These are phyloP conservation scores for Vicugna pacos DNA, from an alignment of 2,113 vertebrate species.

Conservation along the genomic window DNA sequence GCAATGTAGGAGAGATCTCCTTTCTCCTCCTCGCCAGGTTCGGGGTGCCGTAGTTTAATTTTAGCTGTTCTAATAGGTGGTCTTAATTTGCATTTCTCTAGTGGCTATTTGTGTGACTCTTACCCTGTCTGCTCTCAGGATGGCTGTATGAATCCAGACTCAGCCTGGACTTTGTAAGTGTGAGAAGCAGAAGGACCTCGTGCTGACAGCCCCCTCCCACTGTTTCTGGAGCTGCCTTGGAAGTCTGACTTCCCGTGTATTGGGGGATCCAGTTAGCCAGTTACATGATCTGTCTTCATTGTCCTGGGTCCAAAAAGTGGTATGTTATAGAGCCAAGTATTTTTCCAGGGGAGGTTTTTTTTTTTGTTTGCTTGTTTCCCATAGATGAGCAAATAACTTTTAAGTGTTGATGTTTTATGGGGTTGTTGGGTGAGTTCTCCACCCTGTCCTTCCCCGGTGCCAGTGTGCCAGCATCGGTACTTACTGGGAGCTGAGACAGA, in stretches of 20 bases:
- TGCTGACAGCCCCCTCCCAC: neutral
- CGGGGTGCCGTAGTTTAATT: neutral
- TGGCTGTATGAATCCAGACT: neutral
- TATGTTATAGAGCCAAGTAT: neutral
- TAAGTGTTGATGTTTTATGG: neutral
- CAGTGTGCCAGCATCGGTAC: neutral
- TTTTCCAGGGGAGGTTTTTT: neutral
- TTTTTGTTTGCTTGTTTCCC: neutral
- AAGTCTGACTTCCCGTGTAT: neutral
- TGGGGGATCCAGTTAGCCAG: neutral
- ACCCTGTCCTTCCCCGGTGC: neutral
- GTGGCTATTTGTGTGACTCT: neutral
- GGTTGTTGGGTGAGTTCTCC: neutral
- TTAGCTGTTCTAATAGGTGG: neutral
- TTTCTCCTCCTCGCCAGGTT: neutral
- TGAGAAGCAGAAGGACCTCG: neutral
- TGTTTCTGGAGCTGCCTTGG: neutral
- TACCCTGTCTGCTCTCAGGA: neutral
- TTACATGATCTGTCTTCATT: neutral
- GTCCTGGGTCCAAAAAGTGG: neutral
- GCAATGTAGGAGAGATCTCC: neutral
- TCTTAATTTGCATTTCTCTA: neutral
- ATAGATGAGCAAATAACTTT: neutral
- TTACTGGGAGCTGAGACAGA: slow-evolving; percentile 5
- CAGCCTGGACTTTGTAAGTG: neutral